A percentile compares a stretch with the other conserved stretches of the same genome.
Evolutionary conservation across 2,797 vertebrate species (phyloP).

Genomic region (Tragelaphus oryx): DNA sequence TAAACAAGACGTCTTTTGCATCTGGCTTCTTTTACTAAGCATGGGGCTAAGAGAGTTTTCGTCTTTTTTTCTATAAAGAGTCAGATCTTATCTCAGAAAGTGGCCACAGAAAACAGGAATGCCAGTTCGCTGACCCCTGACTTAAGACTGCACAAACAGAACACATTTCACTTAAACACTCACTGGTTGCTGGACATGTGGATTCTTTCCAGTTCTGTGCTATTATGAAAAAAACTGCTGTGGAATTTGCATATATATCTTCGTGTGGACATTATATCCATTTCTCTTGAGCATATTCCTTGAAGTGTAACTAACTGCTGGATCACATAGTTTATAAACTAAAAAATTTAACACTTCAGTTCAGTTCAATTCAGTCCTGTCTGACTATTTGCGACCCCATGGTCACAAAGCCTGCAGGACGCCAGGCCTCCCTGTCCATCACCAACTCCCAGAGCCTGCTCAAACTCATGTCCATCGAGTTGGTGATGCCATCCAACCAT

Average conservation of each 20-base stretch:
- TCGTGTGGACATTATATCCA: background rate
- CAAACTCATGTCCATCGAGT: background rate
- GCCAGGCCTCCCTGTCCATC: background rate
- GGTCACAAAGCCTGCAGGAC: background rate
- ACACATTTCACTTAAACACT: background rate
- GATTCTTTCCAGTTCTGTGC: background rate
- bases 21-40: background rate
- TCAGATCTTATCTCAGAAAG: background rate
- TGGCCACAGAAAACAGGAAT: background rate
- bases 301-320: background rate
- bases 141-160: background rate
- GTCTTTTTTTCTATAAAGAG: background rate
- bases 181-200: background rate
- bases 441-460: background rate
- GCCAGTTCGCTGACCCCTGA: background rate
- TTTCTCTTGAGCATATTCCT: background rate
- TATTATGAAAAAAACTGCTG: background rate
- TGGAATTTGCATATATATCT: background rate
- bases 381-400: fast-evolving
- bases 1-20: background rate
- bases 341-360: background rate
- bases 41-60: background rate
- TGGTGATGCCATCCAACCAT: background rate
- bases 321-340: background rate
- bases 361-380: background rate